A percentile compares a stretch with the other conserved stretches of the same genome.
Conservation (phyloP, 2,888 invertebrate species). For the Cecidostiba fungosa region DNA sequence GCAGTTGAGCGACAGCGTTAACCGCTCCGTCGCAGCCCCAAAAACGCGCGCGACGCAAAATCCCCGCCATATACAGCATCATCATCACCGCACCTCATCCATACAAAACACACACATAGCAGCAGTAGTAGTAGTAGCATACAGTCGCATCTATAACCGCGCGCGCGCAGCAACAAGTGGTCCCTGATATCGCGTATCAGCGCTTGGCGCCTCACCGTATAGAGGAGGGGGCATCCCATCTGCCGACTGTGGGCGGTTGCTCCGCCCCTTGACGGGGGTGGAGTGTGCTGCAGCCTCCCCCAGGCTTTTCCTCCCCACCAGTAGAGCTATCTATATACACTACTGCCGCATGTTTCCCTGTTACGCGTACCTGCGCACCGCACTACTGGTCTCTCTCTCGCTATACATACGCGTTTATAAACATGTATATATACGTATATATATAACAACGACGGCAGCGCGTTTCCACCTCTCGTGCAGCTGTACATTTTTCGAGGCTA, state of each 20-base stretch:
- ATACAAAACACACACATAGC: background rate
- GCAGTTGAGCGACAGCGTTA: too few relatives aligned
- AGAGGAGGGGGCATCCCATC: conserved; percentile 70
- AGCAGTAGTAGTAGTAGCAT: conserved; percentile 23
- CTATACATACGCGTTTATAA: background rate
- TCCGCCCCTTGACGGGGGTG: conserved; percentile 77
- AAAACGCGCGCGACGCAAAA: too few relatives aligned
- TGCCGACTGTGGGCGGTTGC: conserved; percentile 72
- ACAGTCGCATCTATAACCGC: conserved; percentile 24
- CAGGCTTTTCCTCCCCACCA: conserved; percentile 67
- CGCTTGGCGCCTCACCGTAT: conserved; percentile 65
- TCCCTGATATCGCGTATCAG: conserved; percentile 76
- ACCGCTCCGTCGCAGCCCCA: too few relatives aligned
- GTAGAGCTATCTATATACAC: conserved; percentile 36
- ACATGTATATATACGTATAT: background rate
- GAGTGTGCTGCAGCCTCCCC: conserved; percentile 71
- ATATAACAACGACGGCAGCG: background rate
- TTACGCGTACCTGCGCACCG: conserved; percentile 64
- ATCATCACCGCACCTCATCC: background rate
- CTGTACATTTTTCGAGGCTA: conserved; percentile 48
- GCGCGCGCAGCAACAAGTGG: conserved; percentile 75
- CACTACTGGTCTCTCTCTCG: conserved; percentile 4
- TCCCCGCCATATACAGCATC: too few relatives aligned
- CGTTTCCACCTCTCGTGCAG: conserved; percentile 17
- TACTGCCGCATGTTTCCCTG: conserved; percentile 58